phyloP scores from a whole-genome alignment of 2,797 vertebrate species.

The Rhinella marina region DNA sequence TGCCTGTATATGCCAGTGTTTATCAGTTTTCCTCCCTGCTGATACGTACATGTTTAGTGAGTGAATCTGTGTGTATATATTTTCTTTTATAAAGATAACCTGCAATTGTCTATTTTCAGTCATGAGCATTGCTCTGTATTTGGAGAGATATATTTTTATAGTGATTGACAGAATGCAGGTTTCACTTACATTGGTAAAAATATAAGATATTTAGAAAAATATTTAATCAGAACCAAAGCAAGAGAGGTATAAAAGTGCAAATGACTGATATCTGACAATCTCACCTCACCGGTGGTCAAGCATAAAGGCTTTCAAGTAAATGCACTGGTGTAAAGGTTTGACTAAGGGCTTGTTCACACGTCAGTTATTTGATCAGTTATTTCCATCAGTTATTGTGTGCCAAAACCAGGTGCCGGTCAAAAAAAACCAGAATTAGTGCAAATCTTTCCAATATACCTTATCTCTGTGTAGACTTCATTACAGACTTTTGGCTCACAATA shows the following conservation, averaged over 20 bases:
- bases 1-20: background rate
- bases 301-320: background rate
- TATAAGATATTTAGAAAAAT: background rate
- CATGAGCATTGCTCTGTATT: background rate
- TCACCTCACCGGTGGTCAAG: background rate
- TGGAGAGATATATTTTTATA: background rate
- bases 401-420: no score
- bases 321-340: no score
- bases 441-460: no score
- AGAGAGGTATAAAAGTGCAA: background rate
- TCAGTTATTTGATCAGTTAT: no score
- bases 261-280: background rate
- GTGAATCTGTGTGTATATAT: background rate
- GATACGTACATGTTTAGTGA: slow-evolving; percentile 1
- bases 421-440: no score
- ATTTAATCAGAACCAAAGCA: background rate
- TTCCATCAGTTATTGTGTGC: no score
- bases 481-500: no score
- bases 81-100: background rate
- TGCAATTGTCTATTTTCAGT: background rate
- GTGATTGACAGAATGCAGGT: background rate
- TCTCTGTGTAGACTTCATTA: no score
- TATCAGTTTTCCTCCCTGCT: slow-evolving; percentile 8
- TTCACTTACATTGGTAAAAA: background rate
- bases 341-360: no score